Evolutionary conservation across 23 tunicate species (phyloP).

Genomic region (Aplidium turbinatum): DNA sequence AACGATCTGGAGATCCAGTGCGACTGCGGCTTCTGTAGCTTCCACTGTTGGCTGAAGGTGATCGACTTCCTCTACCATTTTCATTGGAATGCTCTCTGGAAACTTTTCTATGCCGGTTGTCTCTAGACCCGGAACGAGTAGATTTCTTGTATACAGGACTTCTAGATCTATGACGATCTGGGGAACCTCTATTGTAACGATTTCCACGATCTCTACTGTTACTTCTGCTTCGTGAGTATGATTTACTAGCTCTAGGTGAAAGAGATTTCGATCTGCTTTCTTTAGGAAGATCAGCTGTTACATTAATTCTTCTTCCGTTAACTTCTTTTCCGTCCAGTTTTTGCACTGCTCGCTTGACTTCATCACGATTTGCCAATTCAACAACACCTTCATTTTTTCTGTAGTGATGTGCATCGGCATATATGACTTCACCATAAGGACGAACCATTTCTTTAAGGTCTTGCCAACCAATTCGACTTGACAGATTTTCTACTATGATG

Average conservation of each 20-base stretch:
- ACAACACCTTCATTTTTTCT: slow-evolving; percentile 85
- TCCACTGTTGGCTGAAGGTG: slow-evolving; percentile 35
- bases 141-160: slow-evolving; percentile 36
- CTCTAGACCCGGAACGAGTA: slow-evolving; percentile 8
- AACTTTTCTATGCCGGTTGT: background rate
- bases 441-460: slow-evolving; percentile 65
- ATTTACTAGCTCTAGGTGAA: slow-evolving; percentile 39
- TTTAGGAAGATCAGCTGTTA: slow-evolving; percentile 54
- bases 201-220: slow-evolving; percentile 3
- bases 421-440: slow-evolving; percentile 64
- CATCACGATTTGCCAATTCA: slow-evolving; percentile 60
- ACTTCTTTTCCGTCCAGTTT: slow-evolving; percentile 71
- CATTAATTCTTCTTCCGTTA: slow-evolving; percentile 51
- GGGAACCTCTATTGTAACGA: background rate
- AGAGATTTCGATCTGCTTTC: slow-evolving; percentile 30
- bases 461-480: slow-evolving; percentile 63
- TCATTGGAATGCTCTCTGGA: slow-evolving; percentile 3
- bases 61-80: slow-evolving; percentile 20
- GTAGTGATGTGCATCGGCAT: slow-evolving; percentile 71
- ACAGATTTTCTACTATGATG: slow-evolving; percentile 59
- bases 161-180: slow-evolving; percentile 11
- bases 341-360: slow-evolving; percentile 67
- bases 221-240: slow-evolving; percentile 30
- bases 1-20: slow-evolving; percentile 47
- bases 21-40: slow-evolving; percentile 56